Evolutionary conservation across 2,113 vertebrate genomes (phyloP), one percentile per base, ranked within the genome.

Genomic region (Gobiocypris rarus): DNA sequence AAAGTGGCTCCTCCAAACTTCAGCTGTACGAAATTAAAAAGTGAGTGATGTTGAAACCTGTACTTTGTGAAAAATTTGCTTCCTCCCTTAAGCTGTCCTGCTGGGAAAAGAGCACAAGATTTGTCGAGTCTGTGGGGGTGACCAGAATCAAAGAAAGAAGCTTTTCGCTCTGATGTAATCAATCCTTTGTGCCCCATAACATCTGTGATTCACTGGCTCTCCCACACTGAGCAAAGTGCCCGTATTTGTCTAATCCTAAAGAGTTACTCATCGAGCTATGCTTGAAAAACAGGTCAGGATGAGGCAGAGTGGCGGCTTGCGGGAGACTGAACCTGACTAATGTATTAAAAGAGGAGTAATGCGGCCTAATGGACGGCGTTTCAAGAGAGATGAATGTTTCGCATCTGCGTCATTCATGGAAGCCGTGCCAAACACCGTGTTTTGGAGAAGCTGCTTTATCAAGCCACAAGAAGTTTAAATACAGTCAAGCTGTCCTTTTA

Each of bases 221-320:
- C 26, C 48, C 63, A 22, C 71, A 45, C 75, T 58, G 41, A 24
- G 76, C 24, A 75, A 70, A 76, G 65, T 85, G 38, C 24, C 88
- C 69, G 83, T 82, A 85, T 86, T 84, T 81, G 73, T 88, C 79
- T 84, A 61, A 61, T 59, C 71, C 50, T 48, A 13, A 22, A 50
- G 31, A 48, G 31, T 76, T 76, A 83, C 74, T 75, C 6, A 86
- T 87, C 83, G 54, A 26, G 75, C 83, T 28, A 59, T 41, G 31
- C 75, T 43, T 87, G n/a, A 83, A 88, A 90, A 84, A 85, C 61
- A 45, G 70, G 71, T 87, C 78, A 83, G 83, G 75, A 85, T 9
- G 61, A 52, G 83, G 52, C 75, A 86, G 31, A 85, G 28, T 26
- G 41, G 31, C 3, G 63, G 80, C 9, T 70, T 54, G 26, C 56